Evolutionary conservation across 1,140 invertebrate species (phyloP), one percentile per base, ranked within the genome.

Genomic region (Oreohelix idahoensis): DNA sequence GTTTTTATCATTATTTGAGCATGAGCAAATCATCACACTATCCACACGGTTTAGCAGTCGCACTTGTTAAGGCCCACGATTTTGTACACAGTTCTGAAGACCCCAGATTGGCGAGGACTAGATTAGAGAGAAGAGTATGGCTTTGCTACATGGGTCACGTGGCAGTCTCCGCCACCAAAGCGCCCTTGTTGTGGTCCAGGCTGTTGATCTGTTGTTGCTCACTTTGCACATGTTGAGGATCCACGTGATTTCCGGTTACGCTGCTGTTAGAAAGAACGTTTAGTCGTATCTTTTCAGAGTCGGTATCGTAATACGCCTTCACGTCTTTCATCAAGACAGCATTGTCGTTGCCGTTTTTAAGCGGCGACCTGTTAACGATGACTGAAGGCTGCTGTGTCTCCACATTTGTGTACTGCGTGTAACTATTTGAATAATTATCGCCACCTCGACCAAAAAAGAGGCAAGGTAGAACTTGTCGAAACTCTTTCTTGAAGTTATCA

Each of bases 401-500:
- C 11, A 91, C 90, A 83, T 89, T 89, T 0, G 91, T 91, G 84
- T 92, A 92, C 78, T 91, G 90, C 0, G 90, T 91, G 75, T 89
- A 89, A 63, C 83, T 88, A 45, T 86, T 88, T 77, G 88, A 88
- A 49, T 83, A 74, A 32, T 83, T 83, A 42, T 86, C 81, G 23
- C 88, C 83, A 20, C 82, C 76, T 36, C 86, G 81, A 29, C 86
- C 76, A 32, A 86, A 81, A 79, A 91, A 91, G 0, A 91, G 86
- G 81, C 89, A 92, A 32, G 91, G 92, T 35, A 92, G 81, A n/a
- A 92, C 86, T 58, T 85, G 87, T 84, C 90, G 90, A 85, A 99
- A 99, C 92, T 99, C 97, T 93, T 99, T 98, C 85, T 97, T 95
- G 93, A 99, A 99, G 93, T 98, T 99, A 84, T 99, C 98, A 93